phyloP scores from a whole-genome alignment of 2,113 vertebrate genomes.

The Mus spicilegus region DNA sequence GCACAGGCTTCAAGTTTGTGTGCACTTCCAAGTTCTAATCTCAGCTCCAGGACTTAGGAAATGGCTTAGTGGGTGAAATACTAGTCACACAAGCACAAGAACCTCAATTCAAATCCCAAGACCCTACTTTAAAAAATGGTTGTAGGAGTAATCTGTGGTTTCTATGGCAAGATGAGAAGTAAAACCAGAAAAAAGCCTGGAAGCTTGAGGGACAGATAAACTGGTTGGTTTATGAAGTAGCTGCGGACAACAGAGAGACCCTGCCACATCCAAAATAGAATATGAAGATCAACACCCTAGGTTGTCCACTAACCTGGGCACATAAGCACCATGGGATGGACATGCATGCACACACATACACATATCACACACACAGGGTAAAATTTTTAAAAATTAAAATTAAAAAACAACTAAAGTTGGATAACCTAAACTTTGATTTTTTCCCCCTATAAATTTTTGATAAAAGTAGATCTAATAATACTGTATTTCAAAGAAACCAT shows the following conservation, averaged over 20 bases:
- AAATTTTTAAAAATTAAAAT: no score
- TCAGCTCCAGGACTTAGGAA: neutral
- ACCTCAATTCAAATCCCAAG: neutral
- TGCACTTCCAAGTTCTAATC: constrained; percentile 2
- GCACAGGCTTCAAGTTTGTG: neutral
- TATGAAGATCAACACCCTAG: neutral
- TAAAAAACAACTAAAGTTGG: neutral
- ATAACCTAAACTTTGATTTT: neutral
- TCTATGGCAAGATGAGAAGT: neutral
- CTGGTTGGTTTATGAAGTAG: no score
- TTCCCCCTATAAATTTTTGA: neutral
- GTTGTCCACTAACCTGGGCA: neutral
- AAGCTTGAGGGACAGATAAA: neutral
- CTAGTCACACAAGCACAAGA: no score
- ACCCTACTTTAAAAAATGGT: neutral
- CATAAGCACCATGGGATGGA: no score
- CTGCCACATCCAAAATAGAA: no score
- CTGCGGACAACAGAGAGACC: neutral
- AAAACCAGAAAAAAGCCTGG: neutral
- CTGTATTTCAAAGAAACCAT: neutral
- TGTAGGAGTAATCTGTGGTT: neutral
- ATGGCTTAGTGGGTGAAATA: no score
- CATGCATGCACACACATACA: neutral
- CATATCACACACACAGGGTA: neutral
- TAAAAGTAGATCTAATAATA: neutral